Evolutionary conservation across 2,888 invertebrate genomes (phyloP), one percentile per base, ranked within the genome.

Genomic region (Lochmaea capreae): DNA sequence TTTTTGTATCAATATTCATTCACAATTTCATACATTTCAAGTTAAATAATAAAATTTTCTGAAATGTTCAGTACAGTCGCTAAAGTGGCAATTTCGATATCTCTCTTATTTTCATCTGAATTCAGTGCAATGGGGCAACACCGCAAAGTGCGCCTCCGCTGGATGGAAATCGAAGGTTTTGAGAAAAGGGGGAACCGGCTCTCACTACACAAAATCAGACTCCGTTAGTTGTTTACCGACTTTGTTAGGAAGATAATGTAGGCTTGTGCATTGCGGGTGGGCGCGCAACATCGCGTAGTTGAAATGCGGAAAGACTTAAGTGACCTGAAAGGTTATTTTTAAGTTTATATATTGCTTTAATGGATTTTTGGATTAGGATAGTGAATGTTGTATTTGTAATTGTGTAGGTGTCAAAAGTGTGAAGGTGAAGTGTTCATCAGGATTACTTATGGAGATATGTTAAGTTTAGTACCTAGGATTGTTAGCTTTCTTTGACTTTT

Each of bases 81-180:
- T 22, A 22, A 22, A 22, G 22, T 33, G 3, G 26, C 4, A 33
- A 3, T 33, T 4, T 33, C 4, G 26, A 33, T n/a, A n/a, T 33
- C 26, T 33, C n/a, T 5, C n/a, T 8, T 18, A 16, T 9, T 16
- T 9, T 54, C 16, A 8, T 54, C 16, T 16, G 16, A 16, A 54
- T 54, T 54, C 52, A 16, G 16, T 8, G 16, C 16, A 54, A 54
- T 67, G 3, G 33, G 73, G 73, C 76, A 73, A 73, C 76, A 26
- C 54, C 16, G 76, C 73, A 59, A 16, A 63, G 52, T n/a, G 75
- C 75, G 69, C 68, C 75, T 75, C 67, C 52, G 67, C 63, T 46
- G 70, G 72, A 74, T 69, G 76, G 72, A 74, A 76, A 76, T 76
- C 76, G 74, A 76, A 76, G 76, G 74, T 76, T 62, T 70, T 74